Evolutionary conservation across 2,888 invertebrate genomes (phyloP).

Genomic region (Unio pictorum): DNA sequence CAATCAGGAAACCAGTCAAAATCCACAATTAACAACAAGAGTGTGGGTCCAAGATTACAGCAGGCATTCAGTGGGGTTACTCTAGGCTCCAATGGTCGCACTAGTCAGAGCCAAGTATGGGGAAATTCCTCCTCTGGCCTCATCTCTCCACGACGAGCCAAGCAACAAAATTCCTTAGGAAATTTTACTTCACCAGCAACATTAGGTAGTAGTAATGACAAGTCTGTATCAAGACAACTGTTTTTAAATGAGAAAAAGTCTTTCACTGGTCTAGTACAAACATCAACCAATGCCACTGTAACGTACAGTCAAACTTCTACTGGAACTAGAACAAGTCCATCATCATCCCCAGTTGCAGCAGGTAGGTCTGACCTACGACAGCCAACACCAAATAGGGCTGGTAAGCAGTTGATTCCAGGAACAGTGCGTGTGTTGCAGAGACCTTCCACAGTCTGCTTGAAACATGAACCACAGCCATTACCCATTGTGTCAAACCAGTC

Average conservation of each 20-base stretch:
- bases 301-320: slow-evolving; percentile 36
- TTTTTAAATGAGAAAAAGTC: slow-evolving; percentile 58
- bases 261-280: slow-evolving; percentile 17
- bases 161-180: slow-evolving; percentile 17
- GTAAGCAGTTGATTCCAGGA: slow-evolving; percentile 29
- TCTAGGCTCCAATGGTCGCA: slow-evolving; percentile 32
- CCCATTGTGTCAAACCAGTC: slow-evolving; percentile 55
- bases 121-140: slow-evolving; percentile 8
- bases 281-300: slow-evolving; percentile 32
- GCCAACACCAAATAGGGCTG: slow-evolving; percentile 13
- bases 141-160: slow-evolving; percentile 36
- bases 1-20: slow-evolving; percentile 15
- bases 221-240: slow-evolving; percentile 64
- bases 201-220: slow-evolving; percentile 48
- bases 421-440: slow-evolving; percentile 42
- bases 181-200: slow-evolving; percentile 32
- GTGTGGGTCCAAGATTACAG: slow-evolving; percentile 28
- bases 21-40: slow-evolving; percentile 16
- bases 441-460: slow-evolving; percentile 27
- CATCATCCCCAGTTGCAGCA: slow-evolving; percentile 41
- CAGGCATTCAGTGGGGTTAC: slow-evolving; percentile 14
- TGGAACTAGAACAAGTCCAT: slow-evolving; percentile 34
- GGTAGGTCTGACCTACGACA: slow-evolving; percentile 28
- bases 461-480: slow-evolving; percentile 55
- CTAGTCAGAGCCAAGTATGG: too few relatives aligned